Conservation (phyloP, 2,797 vertebrate genomes). For the Poeciliopsis infans region DNA sequence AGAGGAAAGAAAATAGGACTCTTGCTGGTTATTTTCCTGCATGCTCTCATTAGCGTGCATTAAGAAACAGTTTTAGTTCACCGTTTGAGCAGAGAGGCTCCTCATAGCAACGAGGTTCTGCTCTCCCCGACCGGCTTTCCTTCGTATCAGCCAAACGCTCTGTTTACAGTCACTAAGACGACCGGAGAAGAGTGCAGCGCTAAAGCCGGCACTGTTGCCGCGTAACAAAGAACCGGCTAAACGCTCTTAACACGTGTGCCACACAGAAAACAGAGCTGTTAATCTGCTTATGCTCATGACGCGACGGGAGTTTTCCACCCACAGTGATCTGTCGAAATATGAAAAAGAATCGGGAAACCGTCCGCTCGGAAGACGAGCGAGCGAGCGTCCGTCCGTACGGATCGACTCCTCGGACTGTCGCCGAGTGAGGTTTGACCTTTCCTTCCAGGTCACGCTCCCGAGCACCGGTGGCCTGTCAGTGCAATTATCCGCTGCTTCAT, state of each 20-base stretch:
- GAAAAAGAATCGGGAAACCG: no score
- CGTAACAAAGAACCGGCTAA: neutral
- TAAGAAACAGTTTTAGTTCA: constrained; percentile 29
- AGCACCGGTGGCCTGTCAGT: constrained; percentile 40
- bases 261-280: neutral
- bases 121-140: neutral
- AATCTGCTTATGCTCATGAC: constrained; percentile 1
- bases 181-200: neutral
- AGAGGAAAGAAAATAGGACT: neutral
- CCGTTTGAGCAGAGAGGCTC: constrained; percentile 15
- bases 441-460: constrained; percentile 38
- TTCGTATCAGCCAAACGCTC: constrained; percentile 13
- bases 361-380: no score
- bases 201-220: constrained; percentile 5
- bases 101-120: constrained; percentile 1
- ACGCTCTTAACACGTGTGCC: neutral
- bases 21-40: constrained; percentile 16
- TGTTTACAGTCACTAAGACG: neutral
- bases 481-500: constrained; percentile 61
- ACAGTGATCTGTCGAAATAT: neutral
- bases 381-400: neutral
- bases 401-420: constrained; percentile 25
- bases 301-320: neutral
- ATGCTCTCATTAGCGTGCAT: constrained; percentile 39
- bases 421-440: constrained; percentile 33